Base-by-base conservation (phyloP, 2,113 vertebrate species). In the Scopus umbretta region DNA sequence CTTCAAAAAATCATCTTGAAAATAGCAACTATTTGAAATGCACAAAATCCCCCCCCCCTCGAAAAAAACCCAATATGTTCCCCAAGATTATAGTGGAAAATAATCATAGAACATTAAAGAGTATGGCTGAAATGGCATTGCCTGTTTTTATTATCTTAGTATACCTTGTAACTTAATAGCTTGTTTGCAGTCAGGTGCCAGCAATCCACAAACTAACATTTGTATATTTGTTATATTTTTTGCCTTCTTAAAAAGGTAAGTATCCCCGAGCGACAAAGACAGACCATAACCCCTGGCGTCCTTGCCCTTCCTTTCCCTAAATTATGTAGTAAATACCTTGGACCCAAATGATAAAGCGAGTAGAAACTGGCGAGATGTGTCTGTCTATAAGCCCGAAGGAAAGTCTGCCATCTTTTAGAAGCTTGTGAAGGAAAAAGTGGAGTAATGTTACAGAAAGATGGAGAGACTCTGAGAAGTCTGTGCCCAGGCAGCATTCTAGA, bases 1-100 rank as follows among this genome's bases (percentile, higher is more conserved):
- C 29, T 66, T 27, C 21, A 52, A 53, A 68, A 93, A 55, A 62
- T 26, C 25, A 13, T 26, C 79, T n/a, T 73, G 19, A 72, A 90
- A 93, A 70, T 1, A 90, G 42, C 10, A 75, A 62, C 27, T 83
- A 47, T 26, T 29, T 50, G n/a, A 88, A 90, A 75, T 40, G 15
- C 19, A 56, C 30, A 36, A 30, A 23, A 30, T 61, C 1, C 3
- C 4, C 6, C 5, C 5, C 21, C 7, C 4, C 10, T 5, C n/a
- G 53, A 30, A 50, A 70, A 70, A 55, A 9, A 6, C 22, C 15
- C 30, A 52, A 61, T 4, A 67, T n/a, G 16, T 75, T 92, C 27
- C 25, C 27, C 30, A 32, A 79, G 26, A 79, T 16, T 63, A 13
- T 22, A 43, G 16, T 20, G 29, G 40, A 92, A 82, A 92, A 82